Evolutionary conservation across 2,113 vertebrate genomes (phyloP), one percentile per base, ranked within the genome.

Genomic region (Carassius carassius): DNA sequence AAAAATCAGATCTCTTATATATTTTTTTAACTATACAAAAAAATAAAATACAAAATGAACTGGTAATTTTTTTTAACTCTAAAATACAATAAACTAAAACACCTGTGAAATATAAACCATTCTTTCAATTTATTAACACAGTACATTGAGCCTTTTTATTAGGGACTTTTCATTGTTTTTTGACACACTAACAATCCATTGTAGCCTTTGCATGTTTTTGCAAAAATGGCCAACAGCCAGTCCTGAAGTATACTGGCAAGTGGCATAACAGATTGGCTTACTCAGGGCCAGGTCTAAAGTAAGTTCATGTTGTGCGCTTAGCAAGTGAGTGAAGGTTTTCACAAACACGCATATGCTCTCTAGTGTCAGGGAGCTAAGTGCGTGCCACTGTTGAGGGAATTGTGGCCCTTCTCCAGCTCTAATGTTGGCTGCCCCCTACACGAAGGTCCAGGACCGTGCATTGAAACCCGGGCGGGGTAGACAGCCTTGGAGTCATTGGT

Each of bases 401-500:
- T 25, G 70, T 85, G 81, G 83, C 77, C 19, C 51, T n/a, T 84
- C 41, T 84, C 81, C 85, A 88, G 54, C 65, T 86, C 32, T 70
- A 44, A 56, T 77, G 54, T 51, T 85, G 58, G 70, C 86, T 4
- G 23, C 32, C 73, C 41, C 86, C 72, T 85, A 49, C 56, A 47
- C 65, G 35, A 54, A 84, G 63, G 35, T 78, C 67, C 82, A 37
- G 32, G 74, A 88, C 86, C 73, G 70, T 73, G 78, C 54, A 79
- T 89, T 85, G 87, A 89, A 88, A 86, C 86, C 83, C 75, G 49
- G 77, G 70, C 47, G 29, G 81, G 70, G 75, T 67, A 84, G 63
- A 80, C 84, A 87, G 86, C 79, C 84, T 87, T 84, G 60, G 79
- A 86, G 75, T 82, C 25, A 35, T 76, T 72, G 54, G 65, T 35